Evolutionary conservation across 2,888 invertebrate species (phyloP).

Genomic region (Allophyes oxyacanthae): DNA sequence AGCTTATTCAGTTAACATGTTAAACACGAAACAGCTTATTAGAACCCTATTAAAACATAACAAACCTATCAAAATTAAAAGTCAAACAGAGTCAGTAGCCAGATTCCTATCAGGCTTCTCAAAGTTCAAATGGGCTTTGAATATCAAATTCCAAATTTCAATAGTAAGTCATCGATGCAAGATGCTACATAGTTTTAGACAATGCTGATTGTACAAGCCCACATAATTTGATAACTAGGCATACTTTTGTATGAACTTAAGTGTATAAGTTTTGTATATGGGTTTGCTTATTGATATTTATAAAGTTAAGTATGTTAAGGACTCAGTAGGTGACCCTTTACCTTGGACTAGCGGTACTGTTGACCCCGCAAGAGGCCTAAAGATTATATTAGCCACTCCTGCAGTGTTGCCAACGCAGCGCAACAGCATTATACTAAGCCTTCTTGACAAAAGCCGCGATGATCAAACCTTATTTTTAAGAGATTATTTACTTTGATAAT

Average conservation of each 20-base stretch:
- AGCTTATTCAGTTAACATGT: conserved; percentile 6
- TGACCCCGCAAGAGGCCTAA: no score
- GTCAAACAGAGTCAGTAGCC: conserved; percentile 40
- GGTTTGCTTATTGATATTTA: conserved; percentile 23
- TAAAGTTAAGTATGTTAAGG: no score
- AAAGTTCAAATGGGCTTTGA: conserved; percentile 61
- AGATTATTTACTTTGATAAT: no score
- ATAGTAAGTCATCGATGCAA: conserved; percentile 56
- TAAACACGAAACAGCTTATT: no score
- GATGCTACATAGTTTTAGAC: conserved; percentile 50
- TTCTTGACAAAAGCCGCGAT: no score
- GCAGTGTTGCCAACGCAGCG: no score
- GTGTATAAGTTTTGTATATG: conserved; percentile 14
- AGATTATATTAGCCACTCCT: no score
- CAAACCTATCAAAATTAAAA: conserved; percentile 24
- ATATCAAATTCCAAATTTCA: conserved; percentile 60
- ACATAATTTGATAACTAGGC: conserved; percentile 56
- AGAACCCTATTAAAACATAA: conserved; percentile 19
- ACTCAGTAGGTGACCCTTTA: no score
- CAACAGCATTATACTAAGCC: no score
- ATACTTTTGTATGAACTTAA: conserved; percentile 3
- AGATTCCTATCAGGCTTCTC: conserved; percentile 34
- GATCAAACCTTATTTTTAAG: no score
- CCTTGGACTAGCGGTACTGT: no score
- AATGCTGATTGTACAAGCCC: conserved; percentile 66